Evolutionary conservation across 2,113 vertebrate species (phyloP).

Genomic region (Hemicordylus capensis): DNA sequence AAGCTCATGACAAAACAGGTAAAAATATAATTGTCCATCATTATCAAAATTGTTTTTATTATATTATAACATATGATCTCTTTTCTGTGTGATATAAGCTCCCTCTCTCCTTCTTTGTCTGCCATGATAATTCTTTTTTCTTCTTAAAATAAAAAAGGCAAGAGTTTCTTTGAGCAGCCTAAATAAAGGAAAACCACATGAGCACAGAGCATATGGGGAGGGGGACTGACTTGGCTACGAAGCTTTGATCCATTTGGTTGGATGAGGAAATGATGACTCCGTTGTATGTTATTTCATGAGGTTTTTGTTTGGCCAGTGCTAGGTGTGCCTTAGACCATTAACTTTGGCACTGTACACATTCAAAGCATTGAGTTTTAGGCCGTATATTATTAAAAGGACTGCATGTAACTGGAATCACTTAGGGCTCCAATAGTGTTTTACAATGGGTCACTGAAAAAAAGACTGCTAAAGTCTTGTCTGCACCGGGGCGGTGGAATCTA

Average conservation of each 20-base stretch:
- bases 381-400: slow-evolving; percentile 44
- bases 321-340: slow-evolving; percentile 43
- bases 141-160: slow-evolving; percentile 41
- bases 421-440: slow-evolving; percentile 50
- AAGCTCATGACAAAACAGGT: neutral
- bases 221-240: slow-evolving; percentile 29
- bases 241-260: slow-evolving; percentile 34
- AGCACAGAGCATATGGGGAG: slow-evolving; percentile 14
- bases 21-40: neutral
- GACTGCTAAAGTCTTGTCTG: slow-evolving; percentile 46
- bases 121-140: neutral
- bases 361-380: slow-evolving; percentile 19
- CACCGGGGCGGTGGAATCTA: slow-evolving; percentile 53
- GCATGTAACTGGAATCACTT: slow-evolving; percentile 37
- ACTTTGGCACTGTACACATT: slow-evolving; percentile 54
- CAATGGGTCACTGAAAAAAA: slow-evolving; percentile 52
- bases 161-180: slow-evolving; percentile 29
- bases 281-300: slow-evolving; percentile 44
- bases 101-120: slow-evolving; percentile 21
- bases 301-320: slow-evolving; percentile 45
- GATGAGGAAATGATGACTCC: slow-evolving; percentile 52
- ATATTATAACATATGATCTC: neutral
- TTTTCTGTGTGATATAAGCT: neutral
- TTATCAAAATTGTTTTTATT: neutral
- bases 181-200: slow-evolving; percentile 47